A percentile compares a stretch with the other conserved stretches of the same genome.
Evolutionary conservation across 2,113 vertebrate genomes (phyloP).

Genomic region (Oreochromis tanganicae): DNA sequence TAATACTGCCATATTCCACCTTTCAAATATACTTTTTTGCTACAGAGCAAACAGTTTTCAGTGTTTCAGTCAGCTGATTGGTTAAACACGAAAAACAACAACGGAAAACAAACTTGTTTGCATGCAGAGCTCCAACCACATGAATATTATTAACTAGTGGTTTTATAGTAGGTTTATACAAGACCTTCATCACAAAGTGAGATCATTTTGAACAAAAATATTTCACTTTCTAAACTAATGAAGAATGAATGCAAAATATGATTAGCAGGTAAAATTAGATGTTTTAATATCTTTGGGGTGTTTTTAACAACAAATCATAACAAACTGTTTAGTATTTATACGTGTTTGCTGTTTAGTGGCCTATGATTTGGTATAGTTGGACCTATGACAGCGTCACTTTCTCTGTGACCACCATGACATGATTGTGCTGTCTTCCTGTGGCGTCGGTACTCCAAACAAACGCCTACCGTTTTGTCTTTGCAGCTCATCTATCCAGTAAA

Average conservation of each 20-base stretch:
- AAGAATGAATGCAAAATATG: neutral
- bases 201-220: neutral
- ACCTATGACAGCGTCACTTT: neutral
- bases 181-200: neutral
- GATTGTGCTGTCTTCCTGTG: slow-evolving; percentile 39
- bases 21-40: neutral
- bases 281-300: neutral
- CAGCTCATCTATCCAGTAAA: neutral
- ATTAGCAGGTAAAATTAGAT: neutral
- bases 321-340: neutral
- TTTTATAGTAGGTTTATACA: neutral
- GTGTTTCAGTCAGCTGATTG: neutral
- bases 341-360: neutral
- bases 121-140: neutral
- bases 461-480: neutral
- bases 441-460: neutral
- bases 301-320: neutral
- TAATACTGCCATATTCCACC: neutral
- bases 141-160: neutral
- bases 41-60: neutral
- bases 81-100: neutral
- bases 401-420: neutral
- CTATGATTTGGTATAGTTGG: neutral
- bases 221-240: neutral
- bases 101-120: neutral